Base-by-base conservation (phyloP, 2,113 vertebrate species). In the Channa maculata region DNA sequence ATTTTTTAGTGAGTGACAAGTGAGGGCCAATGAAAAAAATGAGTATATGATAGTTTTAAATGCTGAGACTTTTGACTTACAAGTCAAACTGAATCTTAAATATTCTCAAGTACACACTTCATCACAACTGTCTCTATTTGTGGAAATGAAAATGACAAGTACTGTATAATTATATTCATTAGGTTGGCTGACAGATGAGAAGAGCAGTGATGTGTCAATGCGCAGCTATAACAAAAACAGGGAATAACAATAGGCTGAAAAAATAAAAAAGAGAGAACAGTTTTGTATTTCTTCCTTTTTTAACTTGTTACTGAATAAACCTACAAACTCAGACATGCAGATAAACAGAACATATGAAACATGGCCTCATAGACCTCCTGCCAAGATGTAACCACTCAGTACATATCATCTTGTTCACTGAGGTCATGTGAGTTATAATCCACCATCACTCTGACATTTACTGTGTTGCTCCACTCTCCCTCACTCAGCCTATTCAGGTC, bases 401-500 rank as follows among this genome's bases (percentile, higher is more conserved):
- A 5, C 24, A 59, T 59, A n/a, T 11, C 8, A 50, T 58, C 7
- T 1, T 57, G 10, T 38, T 64, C 48, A 37, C 60, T 8, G 7
- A n/a, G 34, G 54, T 72, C 45, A 38, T 5, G 24, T 34, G 43
- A 11, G 76, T 37, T 79, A 34, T 53, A 83, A 62, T 46, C 46
- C 48, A 7, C 6, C 59, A 41, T 38, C 65, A 2, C 55, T 57
- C 66, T 55, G 64, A 77, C 68, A 80, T 77, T 82, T 72, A 71
- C 59, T 63, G 2, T 45, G 6, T 66, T 49, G 52, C 38, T 10
- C 65, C 39, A 41, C 52, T 2, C 48, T 48, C 65, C 62, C 1
- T 75, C 54, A n/a, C 51, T 77, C 71, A 37, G 11, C 73, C 67
- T 79, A 65, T n/a, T 65, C 39, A 43, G 46, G 36, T 48, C 14